Evolutionary conservation across 2,888 invertebrate species (phyloP).

Genomic region (Melanchra persicariae): DNA sequence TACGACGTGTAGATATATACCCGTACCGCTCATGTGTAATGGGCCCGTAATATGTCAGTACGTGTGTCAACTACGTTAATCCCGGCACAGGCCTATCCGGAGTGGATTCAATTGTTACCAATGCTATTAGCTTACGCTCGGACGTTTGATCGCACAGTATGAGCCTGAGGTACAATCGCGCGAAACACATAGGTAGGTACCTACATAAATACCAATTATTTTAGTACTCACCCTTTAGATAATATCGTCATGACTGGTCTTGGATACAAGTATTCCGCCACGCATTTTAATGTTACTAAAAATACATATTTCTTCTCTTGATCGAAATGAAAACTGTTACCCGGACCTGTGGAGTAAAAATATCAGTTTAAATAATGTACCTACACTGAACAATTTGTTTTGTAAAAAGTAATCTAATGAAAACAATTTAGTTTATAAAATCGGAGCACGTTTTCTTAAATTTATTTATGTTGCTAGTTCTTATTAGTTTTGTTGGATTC

Average conservation of each 20-base stretch:
- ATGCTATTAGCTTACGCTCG: conserved; percentile 28
- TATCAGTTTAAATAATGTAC: conserved; percentile 4
- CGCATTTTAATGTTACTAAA: conserved; percentile 90
- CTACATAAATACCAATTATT: not conserved
- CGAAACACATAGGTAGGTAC: not conserved
- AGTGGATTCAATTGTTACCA: conserved; percentile 33
- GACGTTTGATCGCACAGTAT: not conserved
- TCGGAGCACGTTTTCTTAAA: conserved; percentile 38
- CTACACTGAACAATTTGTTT: conserved; percentile 12
- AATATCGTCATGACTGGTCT: conserved; percentile 90
- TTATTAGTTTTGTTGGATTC: conserved; percentile 20
- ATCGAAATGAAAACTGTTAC: conserved; percentile 88
- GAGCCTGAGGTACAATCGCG: not conserved
- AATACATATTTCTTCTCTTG: conserved; percentile 90
- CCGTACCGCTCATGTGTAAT: not conserved
- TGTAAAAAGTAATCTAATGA: conserved; percentile 19
- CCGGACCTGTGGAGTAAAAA: conserved; percentile 85
- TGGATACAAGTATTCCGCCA: conserved; percentile 91
- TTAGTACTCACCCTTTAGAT: conserved; percentile 80
- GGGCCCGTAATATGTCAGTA: conserved; percentile 10
- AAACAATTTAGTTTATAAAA: conserved; percentile 34
- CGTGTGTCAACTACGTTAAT: conserved; percentile 20
- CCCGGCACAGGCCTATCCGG: not conserved
- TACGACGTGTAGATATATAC: not conserved
- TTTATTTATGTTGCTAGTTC: conserved; percentile 28